phyloP scores from a whole-genome alignment of 2,113 vertebrate species.

The Prolemur simus region DNA sequence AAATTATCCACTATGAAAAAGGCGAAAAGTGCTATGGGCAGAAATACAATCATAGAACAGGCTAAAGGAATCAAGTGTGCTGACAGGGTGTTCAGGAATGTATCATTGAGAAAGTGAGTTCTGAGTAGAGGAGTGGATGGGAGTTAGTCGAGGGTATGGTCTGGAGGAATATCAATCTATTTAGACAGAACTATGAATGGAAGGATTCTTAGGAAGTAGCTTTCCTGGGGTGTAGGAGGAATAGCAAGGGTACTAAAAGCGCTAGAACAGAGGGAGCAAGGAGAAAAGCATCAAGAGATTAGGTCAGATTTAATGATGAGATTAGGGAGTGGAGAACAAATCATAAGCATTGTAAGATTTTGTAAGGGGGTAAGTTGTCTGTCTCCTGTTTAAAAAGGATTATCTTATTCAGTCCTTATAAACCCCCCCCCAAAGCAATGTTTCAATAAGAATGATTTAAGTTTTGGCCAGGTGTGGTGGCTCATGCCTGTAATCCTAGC shows the following conservation, averaged over 20 bases:
- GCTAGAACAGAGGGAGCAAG: not conserved
- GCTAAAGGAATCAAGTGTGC: not conserved
- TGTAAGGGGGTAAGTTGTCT: not conserved
- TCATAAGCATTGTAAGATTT: not conserved
- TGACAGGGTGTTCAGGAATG: not conserved
- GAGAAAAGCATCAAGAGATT: not conserved
- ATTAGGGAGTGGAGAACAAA: not conserved
- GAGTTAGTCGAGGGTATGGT: not conserved
- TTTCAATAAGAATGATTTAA: not conserved
- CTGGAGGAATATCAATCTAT: not conserved
- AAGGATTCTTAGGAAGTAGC: not conserved
- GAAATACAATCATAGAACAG: not conserved
- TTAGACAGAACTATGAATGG: not conserved
- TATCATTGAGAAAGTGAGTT: not conserved
- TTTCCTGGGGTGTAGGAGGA: not conserved
- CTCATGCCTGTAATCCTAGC: no score
- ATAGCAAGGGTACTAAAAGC: not conserved
- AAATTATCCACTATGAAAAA: not conserved
- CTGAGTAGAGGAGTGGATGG: not conserved
- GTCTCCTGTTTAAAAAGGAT: not conserved
- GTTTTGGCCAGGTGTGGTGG: no score
- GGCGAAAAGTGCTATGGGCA: not conserved
- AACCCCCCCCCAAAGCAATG: not conserved
- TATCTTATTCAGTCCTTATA: not conserved
- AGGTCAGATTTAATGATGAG: not conserved